Percentiles rank a stretch among this genome's conserved stretches.
phyloP scores from a whole-genome alignment of 2,888 invertebrate species.

The Antitype chi region DNA sequence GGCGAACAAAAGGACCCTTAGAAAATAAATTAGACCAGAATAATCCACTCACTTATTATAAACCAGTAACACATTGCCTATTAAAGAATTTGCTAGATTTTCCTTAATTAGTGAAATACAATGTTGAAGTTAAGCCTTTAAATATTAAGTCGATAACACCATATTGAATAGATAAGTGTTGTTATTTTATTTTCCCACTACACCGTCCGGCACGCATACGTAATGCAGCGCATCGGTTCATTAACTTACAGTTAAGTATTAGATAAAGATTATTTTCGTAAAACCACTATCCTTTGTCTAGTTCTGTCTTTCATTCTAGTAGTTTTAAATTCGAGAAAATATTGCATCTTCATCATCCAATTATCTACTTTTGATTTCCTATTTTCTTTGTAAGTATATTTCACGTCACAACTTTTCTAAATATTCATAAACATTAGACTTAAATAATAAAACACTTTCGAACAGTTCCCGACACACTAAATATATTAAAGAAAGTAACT shows the following conservation, averaged over 20 bases:
- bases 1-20: constrained; percentile 75
- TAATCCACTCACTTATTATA: constrained; percentile 42
- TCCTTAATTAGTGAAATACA: constrained; percentile 35
- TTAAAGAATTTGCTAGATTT: constrained; percentile 29
- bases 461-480: constrained; percentile 35
- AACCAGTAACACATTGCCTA: constrained; percentile 32
- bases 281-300: constrained; percentile 58
- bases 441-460: constrained; percentile 41
- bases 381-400: constrained; percentile 15
- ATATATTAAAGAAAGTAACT: constrained; percentile 58
- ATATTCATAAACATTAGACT: constrained; percentile 36
- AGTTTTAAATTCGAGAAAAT: constrained; percentile 20
- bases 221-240: constrained; percentile 44
- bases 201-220: constrained; percentile 46
- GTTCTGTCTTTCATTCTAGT: constrained; percentile 15
- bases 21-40: constrained; percentile 67
- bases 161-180: constrained; percentile 51
- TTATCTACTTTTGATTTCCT: constrained; percentile 4
- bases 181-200: constrained; percentile 51
- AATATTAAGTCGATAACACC: constrained; percentile 56
- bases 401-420: constrained; percentile 32
- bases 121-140: constrained; percentile 25
- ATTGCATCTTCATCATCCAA: constrained; percentile 1
- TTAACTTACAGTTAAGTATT: constrained; percentile 40
- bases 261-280: constrained; percentile 39